Evolutionary conservation across 2,797 vertebrate species (phyloP).

Genomic region (Chloroceryle amazona): DNA sequence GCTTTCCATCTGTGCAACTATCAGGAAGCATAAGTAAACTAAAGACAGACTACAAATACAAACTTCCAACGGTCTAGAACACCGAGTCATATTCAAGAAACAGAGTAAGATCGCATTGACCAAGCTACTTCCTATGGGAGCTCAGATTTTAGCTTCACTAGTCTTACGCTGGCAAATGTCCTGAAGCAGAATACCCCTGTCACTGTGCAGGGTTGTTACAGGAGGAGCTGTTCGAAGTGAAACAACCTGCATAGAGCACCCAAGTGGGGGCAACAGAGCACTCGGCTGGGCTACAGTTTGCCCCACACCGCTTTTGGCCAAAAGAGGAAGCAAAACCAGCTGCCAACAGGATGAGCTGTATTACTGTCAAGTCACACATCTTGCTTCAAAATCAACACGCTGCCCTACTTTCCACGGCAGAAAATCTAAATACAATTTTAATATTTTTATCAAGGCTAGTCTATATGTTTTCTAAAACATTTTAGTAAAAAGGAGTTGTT

Average conservation of each 20-base stretch:
- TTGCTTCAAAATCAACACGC: background rate
- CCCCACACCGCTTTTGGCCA: background rate
- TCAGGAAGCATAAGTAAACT: background rate
- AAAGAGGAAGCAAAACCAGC: conserved; percentile 25
- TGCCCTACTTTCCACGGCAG: background rate
- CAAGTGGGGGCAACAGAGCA: background rate
- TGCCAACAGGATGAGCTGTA: background rate
- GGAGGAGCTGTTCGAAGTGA: background rate
- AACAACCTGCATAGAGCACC: background rate
- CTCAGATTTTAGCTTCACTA: background rate
- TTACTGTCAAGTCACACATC: background rate
- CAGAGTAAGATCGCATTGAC: background rate
- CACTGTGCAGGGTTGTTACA: background rate
- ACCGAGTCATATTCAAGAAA: background rate
- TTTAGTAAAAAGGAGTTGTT: background rate
- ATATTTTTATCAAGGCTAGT: background rate
- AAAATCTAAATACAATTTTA: background rate
- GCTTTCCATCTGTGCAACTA: background rate
- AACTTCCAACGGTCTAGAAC: background rate
- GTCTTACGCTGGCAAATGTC: background rate
- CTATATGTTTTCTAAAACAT: background rate
- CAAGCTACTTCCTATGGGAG: background rate
- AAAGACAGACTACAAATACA: background rate
- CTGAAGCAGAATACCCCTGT: background rate
- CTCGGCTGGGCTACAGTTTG: background rate